phyloP scores from a whole-genome alignment of 1,140 invertebrate genomes.

The Macrobrachium nipponense region DNA sequence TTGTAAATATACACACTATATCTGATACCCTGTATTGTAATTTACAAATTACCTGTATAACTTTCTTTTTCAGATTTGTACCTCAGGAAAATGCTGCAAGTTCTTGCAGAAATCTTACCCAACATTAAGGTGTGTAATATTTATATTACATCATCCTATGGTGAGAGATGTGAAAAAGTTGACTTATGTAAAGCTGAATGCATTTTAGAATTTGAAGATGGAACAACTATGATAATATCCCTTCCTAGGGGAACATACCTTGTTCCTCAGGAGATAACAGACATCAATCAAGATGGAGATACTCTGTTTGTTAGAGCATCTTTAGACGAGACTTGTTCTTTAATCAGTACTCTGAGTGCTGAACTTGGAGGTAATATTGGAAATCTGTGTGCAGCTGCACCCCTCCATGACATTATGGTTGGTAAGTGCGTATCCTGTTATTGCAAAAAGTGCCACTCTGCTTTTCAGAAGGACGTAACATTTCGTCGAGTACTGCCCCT shows the following conservation, averaged over 20 bases:
- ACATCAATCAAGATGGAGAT: conserved; percentile 26
- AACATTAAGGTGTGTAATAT: conserved; percentile 43
- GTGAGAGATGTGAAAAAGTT: conserved; percentile 2
- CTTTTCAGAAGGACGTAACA: neutral
- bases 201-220: conserved; percentile 24
- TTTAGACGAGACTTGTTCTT: conserved; percentile 32
- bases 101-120: conserved; percentile 40
- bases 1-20: too few species aligned
- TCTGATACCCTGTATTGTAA: neutral
- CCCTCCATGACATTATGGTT: neutral
- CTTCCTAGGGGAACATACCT: conserved; percentile 43
- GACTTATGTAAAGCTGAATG: conserved; percentile 13
- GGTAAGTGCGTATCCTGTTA: neutral
- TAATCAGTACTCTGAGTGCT: conserved; percentile 32
- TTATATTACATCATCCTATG: conserved; percentile 25
- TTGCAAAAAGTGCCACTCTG: conserved; percentile 25
- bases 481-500: conserved; percentile 41
- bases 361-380: conserved; percentile 19
- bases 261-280: conserved; percentile 17
- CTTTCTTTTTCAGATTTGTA: neutral
- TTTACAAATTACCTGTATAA: neutral
- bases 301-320: conserved; percentile 24
- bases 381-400: neutral
- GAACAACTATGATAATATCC: neutral
- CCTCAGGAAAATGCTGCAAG: conserved; percentile 28